phyloP scores from a whole-genome alignment of 2,888 invertebrate genomes.

The Dynastes tityus region DNA sequence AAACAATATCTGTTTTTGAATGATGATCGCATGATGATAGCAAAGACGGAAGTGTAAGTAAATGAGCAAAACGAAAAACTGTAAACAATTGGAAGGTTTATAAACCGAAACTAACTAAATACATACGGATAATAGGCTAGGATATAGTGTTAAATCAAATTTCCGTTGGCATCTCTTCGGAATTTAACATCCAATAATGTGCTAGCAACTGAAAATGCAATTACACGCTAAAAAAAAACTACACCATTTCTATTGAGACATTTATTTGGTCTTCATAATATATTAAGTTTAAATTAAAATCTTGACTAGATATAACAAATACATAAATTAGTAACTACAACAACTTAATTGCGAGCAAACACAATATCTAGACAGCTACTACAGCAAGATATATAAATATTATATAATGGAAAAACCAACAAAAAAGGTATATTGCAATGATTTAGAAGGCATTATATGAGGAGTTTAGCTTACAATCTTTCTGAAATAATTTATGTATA shows the following conservation, averaged over 20 bases:
- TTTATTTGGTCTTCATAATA: conserved; percentile 8
- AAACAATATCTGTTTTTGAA: conserved; percentile 5
- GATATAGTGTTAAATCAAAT: conserved; percentile 22
- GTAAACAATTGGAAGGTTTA: conserved; percentile 8
- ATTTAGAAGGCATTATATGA: background rate
- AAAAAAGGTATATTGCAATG: background rate
- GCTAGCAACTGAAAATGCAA: no score
- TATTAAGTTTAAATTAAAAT: conserved; percentile 15
- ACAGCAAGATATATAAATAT: background rate
- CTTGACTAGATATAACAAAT: conserved; percentile 16
- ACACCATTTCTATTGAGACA: background rate
- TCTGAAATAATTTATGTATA: no score
- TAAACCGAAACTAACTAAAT: conserved; percentile 4
- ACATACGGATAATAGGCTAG: background rate
- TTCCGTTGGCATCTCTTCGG: background rate
- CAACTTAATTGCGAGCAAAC: background rate
- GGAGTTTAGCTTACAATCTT: no score
- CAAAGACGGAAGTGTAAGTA: conserved; percentile 5
- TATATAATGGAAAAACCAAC: background rate
- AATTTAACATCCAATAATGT: background rate
- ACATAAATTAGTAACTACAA: background rate
- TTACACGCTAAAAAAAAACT: background rate
- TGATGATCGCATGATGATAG: conserved; percentile 4
- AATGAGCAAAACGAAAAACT: background rate
- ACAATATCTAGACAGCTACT: background rate